Percentiles rank a stretch among this genome's conserved stretches.
phyloP scores from a whole-genome alignment of 2,113 vertebrate genomes.

The Engystomops pustulosus region DNA sequence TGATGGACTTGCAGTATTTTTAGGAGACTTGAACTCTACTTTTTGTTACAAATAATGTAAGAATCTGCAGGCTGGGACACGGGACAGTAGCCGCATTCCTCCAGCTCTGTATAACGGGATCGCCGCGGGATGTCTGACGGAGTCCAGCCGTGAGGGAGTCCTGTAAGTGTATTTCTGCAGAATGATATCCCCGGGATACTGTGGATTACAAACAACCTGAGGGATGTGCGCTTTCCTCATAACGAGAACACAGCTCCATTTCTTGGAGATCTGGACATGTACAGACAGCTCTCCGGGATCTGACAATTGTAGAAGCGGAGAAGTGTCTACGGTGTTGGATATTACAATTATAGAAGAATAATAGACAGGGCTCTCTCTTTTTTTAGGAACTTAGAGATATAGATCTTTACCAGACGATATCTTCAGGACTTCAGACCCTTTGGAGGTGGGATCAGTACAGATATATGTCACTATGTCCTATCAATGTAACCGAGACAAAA shows the following conservation, averaged over 20 bases:
- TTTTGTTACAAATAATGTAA: background rate
- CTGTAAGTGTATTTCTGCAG: background rate
- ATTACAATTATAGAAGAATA: background rate
- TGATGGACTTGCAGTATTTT: background rate
- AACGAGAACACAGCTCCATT: background rate
- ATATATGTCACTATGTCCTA: no score
- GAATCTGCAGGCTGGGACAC: no score
- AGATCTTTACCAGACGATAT: no score
- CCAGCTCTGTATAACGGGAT: background rate
- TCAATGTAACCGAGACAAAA: no score
- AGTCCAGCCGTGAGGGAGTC: slow-evolving; percentile 5
- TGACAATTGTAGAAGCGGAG: no score
- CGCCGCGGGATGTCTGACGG: background rate
- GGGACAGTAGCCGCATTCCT: background rate
- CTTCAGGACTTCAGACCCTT: background rate
- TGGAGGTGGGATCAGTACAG: background rate
- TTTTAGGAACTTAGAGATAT: background rate
- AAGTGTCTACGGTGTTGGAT: background rate
- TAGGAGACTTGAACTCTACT: background rate
- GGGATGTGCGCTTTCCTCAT: background rate
- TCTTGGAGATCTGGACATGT: background rate
- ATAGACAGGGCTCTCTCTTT: background rate
- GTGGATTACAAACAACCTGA: slow-evolving; percentile 15
- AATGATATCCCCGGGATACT: slow-evolving; percentile 4
- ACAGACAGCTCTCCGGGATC: background rate